phyloP scores from a whole-genome alignment of 2,797 vertebrate genomes.

The Falco rusticolus region DNA sequence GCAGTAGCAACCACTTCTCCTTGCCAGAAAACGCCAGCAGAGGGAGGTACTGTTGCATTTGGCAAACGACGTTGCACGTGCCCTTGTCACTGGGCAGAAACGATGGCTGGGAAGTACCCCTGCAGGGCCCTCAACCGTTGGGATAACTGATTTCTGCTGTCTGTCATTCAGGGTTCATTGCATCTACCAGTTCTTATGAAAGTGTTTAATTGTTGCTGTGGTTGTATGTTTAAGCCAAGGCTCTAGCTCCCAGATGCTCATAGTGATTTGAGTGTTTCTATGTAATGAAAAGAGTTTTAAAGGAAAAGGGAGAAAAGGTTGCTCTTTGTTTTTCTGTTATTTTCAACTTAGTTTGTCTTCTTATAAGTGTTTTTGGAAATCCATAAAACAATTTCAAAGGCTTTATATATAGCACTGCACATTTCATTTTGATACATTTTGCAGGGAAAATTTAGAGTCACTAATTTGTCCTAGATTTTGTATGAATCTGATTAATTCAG shows the following conservation, averaged over 20 bases:
- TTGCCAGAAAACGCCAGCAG: not conserved
- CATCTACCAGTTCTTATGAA: not conserved
- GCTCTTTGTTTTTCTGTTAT: not conserved
- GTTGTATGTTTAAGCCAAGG: not conserved
- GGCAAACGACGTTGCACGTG: fast-evolving
- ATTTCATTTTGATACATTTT: not conserved
- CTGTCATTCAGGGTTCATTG: not conserved
- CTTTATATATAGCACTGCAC: not conserved
- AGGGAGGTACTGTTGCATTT: not conserved
- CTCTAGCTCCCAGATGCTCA: not conserved
- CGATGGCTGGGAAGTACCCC: not conserved
- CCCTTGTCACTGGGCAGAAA: not conserved
- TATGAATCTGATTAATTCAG: not conserved
- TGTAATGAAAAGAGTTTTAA: not conserved
- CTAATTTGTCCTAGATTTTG: constrained; percentile 14
- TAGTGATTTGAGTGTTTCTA: not conserved
- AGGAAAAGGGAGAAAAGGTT: not conserved
- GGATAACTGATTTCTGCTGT: not conserved
- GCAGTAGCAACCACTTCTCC: not conserved
- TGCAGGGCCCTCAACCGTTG: not conserved
- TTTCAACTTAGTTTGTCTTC: not conserved
- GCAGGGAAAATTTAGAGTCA: not conserved
- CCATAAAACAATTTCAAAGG: not conserved
- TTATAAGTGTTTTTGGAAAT: not conserved
- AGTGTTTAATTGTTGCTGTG: not conserved